Percentiles rank a stretch among this genome's conserved stretches.
Evolutionary conservation across 1,140 invertebrate genomes (phyloP).

Genomic region (Drosophila willistoni): DNA sequence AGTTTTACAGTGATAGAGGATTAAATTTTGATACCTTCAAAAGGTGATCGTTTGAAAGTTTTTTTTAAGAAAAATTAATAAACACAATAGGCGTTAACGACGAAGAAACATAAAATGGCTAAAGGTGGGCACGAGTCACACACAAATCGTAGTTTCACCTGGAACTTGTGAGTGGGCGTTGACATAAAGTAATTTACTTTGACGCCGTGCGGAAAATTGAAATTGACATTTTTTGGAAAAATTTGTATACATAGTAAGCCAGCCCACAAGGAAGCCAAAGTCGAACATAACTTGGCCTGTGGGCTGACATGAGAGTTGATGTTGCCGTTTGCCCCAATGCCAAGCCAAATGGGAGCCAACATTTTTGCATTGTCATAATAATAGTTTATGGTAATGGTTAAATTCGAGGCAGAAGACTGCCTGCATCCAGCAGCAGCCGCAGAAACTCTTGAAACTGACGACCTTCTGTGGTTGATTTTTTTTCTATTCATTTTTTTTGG

Average conservation of each 20-base stretch:
- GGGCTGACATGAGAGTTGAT: conserved; percentile 6
- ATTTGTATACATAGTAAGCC: background rate
- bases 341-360: conserved; percentile 2
- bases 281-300: conserved; percentile 6
- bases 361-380: conserved; percentile 20
- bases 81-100: conserved; percentile 37
- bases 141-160: background rate
- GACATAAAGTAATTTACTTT: conserved; percentile 51
- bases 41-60: background rate
- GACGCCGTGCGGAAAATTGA: conserved; percentile 51
- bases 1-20: too few species aligned
- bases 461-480: conserved; percentile 37
- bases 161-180: conserved; percentile 31
- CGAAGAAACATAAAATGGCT: background rate
- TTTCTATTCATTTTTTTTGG: conserved; percentile 19
- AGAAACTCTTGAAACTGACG: conserved; percentile 26
- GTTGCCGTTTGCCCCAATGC: too few species aligned
- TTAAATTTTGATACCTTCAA: too few species aligned
- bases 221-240: conserved; percentile 51
- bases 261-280: conserved; percentile 48
- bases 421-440: background rate
- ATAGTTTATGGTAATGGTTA: background rate
- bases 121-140: conserved; percentile 42
- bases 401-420: conserved; percentile 43
- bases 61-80: conserved; percentile 13